A percentile compares a stretch with the other conserved stretches of the same genome.
Evolutionary conservation across 2,113 vertebrate genomes (phyloP).

Genomic region (Carollia perspicillata): DNA sequence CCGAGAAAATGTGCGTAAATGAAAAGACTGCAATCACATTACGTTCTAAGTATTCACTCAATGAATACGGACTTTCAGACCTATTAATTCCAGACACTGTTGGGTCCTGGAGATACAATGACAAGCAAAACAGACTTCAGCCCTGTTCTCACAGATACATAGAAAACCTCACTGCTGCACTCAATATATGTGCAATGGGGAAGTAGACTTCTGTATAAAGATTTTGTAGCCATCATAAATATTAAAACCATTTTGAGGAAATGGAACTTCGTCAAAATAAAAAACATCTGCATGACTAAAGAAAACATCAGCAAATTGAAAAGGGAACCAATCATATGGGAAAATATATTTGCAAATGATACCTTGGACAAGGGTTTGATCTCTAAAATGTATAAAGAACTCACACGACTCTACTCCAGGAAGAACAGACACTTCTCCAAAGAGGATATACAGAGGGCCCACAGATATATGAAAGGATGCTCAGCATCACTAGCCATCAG

Average conservation of each 20-base stretch:
- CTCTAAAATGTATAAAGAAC: too few species aligned
- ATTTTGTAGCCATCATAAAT: neutral
- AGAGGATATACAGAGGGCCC: too few species aligned
- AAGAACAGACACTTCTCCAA: too few species aligned
- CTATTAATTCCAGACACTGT: neutral
- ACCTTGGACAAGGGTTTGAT: too few species aligned
- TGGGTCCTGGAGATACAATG: neutral
- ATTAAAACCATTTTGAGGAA: neutral
- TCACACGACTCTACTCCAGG: too few species aligned
- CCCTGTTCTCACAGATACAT: neutral
- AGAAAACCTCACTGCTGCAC: neutral
- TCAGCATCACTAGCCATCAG: too few species aligned
- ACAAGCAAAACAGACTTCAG: neutral
- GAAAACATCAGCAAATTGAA: too few species aligned
- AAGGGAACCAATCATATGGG: too few species aligned
- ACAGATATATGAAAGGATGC: too few species aligned
- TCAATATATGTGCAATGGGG: neutral
- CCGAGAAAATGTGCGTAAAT: conserved; percentile 29
- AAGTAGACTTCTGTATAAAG: neutral
- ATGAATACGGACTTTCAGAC: neutral
- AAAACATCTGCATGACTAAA: too few species aligned
- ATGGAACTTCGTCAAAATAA: too few species aligned
- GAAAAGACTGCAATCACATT: conserved; percentile 23
- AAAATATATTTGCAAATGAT: too few species aligned
- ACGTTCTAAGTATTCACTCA: conserved; percentile 22